Evolutionary conservation across 2,113 vertebrate species (phyloP), one percentile per base, ranked within the genome.

Genomic region (Gymnarchus niloticus): DNA sequence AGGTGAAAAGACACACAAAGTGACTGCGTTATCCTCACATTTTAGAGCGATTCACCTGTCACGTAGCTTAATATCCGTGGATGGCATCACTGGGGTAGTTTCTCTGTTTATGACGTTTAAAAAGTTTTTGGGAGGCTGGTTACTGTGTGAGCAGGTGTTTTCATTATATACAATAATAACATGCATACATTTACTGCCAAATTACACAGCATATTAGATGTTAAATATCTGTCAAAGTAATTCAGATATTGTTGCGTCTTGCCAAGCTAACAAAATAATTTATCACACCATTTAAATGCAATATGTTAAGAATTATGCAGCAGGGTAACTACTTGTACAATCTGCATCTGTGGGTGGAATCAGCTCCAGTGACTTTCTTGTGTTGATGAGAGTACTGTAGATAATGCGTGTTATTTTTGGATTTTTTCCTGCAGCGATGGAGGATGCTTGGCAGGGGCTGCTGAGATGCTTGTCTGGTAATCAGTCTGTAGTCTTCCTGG

Each of bases 1-100:
- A 94, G 6, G 86, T 57, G 92, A 61, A 88, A 87, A 88, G 88
- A 84, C 86, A 93, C 90, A 92, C 92, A 87, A 87, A 88, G 88
- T 88, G 88, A 89, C 83, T 84, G 90, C 89, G 84, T 91, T 87
- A 87, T 84, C 85, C 89, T 87, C 88, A 93, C 88, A 89, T 90
- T 92, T 90, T 89, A 91, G 87, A 88, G 88, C 88, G 88, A 89
- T 91, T 87, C 87, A 6, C 44, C 41, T 19, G 59, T 84, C n/a
- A 49, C 9, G 49, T 28, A 51, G 78, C 23, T 51, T 81, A 33
- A 83, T 56, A 33, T 12, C 54, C 14, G 52, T 54, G 33, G 49
- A 52, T 28, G 52, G 12, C 76, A 46, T 41, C 46, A 3, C 44
- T 23, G 44, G 17, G 3, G 41, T 48, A 48, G 76, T 41, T 12